phyloP scores from a whole-genome alignment of 1,140 invertebrate genomes.

The Hylyphantes graminicola region DNA sequence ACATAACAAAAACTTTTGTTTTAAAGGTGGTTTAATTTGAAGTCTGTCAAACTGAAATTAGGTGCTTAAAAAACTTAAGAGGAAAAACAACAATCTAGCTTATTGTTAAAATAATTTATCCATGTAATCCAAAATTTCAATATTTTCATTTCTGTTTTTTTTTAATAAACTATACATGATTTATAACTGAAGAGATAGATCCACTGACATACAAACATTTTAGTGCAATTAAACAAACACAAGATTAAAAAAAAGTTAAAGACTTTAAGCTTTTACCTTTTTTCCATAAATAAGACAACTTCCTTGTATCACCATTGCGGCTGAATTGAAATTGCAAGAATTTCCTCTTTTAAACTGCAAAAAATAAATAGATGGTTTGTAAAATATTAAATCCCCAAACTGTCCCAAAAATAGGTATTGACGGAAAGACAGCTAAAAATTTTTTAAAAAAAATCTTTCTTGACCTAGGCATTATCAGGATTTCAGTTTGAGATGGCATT shows the following conservation, averaged over 20 bases:
- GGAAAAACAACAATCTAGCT: no score
- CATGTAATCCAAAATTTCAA: neutral
- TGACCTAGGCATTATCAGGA: no score
- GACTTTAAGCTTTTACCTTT: neutral
- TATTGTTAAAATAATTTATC: no score
- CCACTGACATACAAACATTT: neutral
- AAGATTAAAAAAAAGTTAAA: neutral
- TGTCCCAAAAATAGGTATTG: no score
- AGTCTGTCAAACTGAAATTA: no score
- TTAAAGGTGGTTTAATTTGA: no score
- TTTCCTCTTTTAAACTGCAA: conserved; percentile 25
- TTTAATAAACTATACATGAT: neutral
- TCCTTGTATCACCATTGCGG: conserved; percentile 26
- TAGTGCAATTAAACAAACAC: neutral
- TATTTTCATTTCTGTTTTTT: neutral
- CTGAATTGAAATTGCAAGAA: conserved; percentile 24
- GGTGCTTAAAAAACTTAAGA: no score
- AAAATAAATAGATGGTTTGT: conserved; percentile 2
- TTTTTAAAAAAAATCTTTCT: no score
- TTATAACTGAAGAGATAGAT: neutral
- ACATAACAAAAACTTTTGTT: neutral
- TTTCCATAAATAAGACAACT: conserved; percentile 37
- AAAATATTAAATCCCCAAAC: no score
- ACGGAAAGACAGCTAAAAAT: no score
- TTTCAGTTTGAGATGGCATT: no score